Conservation (phyloP, 2,888 invertebrate genomes). For the Synanthedon andrenaeformis region DNA sequence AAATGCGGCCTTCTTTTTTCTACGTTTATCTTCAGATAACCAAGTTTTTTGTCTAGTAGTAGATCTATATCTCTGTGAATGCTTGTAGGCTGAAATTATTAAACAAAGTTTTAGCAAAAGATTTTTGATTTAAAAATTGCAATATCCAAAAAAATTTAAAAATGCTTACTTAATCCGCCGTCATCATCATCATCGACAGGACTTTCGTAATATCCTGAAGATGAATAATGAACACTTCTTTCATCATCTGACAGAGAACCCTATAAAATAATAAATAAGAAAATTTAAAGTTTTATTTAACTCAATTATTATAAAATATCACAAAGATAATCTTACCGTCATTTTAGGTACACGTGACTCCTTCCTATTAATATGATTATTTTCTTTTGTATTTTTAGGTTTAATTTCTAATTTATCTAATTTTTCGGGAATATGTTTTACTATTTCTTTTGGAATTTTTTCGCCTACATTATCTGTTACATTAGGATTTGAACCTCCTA, state of each 20-base stretch:
- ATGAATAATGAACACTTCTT: conserved; percentile 77
- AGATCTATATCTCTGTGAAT: conserved; percentile 62
- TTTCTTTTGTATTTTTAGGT: conserved; percentile 25
- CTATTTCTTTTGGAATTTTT: conserved; percentile 37
- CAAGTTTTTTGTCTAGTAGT: conserved; percentile 62
- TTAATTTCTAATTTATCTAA: conserved; percentile 26
- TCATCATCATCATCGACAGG: conserved; percentile 76
- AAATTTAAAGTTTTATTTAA: neutral
- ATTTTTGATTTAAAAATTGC: neutral
- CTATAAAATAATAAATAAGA: conserved; percentile 25
- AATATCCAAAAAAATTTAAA: conserved; percentile 1
- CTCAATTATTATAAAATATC: neutral
- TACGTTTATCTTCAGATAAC: conserved; percentile 78
- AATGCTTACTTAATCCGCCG: conserved; percentile 57
- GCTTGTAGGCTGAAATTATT: conserved; percentile 48
- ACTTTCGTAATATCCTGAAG: conserved; percentile 81
- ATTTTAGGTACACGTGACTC: conserved; percentile 55
- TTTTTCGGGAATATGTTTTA: conserved; percentile 32
- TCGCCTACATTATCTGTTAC: conserved; percentile 39
- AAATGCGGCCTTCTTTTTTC: conserved; percentile 77
- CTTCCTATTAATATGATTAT: conserved; percentile 27
- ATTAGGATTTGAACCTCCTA: conserved; percentile 61
- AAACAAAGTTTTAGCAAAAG: neutral
- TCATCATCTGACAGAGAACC: conserved; percentile 77
- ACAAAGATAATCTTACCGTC: conserved; percentile 27